Conservation (phyloP, 2,113 vertebrate genomes). For the Pampusana beccarii region DNA sequence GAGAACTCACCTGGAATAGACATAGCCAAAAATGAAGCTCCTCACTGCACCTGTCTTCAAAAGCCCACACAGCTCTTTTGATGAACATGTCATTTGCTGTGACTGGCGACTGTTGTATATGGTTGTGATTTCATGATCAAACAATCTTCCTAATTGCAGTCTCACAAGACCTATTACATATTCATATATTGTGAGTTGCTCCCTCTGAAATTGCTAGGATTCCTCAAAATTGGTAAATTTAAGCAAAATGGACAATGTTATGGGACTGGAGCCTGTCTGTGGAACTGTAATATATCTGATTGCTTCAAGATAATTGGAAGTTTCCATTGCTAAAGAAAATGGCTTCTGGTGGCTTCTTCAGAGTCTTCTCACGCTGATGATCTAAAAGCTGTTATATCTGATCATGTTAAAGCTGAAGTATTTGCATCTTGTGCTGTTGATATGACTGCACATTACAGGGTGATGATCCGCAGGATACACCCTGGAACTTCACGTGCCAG, state of each 20-base stretch:
- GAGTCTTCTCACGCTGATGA: background rate
- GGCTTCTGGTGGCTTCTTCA: background rate
- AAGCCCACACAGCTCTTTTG: background rate
- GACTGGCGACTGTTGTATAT: rapidly evolving
- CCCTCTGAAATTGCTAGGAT: background rate
- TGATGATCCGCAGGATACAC: slow-evolving; percentile 23
- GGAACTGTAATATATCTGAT: background rate
- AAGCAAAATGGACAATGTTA: background rate
- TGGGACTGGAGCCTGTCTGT: background rate
- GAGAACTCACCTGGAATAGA: background rate
- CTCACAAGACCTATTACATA: rapidly evolving
- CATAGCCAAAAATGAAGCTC: background rate
- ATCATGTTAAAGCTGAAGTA: background rate
- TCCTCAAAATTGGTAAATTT: background rate
- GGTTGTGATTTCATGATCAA: too few relatives aligned
- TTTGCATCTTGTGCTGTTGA: background rate
- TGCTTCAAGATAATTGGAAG: background rate
- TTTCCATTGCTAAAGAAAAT: background rate
- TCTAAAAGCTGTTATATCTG: background rate
- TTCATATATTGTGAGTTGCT: background rate
- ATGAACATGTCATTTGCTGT: background rate
- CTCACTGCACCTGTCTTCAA: background rate
- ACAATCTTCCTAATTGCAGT: background rate
- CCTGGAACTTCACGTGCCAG: slow-evolving; percentile 20
- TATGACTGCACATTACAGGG: background rate